Conservation (phyloP, 2,113 vertebrate species). For the Grammomys surdaster region DNA sequence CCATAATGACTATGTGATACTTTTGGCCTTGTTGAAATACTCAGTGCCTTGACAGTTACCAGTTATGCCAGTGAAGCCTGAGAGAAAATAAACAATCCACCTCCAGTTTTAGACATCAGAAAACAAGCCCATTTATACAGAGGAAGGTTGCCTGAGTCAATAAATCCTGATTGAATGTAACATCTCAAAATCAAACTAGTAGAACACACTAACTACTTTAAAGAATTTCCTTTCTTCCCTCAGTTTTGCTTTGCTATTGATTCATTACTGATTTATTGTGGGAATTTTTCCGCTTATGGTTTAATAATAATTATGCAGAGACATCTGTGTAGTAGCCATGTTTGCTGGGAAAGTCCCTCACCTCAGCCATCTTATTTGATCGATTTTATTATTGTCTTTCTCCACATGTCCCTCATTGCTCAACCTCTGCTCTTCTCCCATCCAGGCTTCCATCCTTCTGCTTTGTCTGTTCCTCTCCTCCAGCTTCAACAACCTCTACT, state of each 20-base stretch:
- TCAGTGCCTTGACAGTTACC: not conserved
- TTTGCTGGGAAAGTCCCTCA: no score
- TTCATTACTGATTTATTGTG: not conserved
- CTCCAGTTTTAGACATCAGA: not conserved
- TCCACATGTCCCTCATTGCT: no score
- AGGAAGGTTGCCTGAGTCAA: not conserved
- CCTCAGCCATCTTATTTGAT: no score
- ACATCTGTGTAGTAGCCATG: no score
- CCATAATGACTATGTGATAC: not conserved
- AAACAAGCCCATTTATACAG: not conserved
- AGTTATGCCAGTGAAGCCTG: not conserved
- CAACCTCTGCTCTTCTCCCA: no score
- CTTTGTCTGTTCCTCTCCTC: no score
- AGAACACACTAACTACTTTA: not conserved
- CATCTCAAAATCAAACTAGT: not conserved
- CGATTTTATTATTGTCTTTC: no score
- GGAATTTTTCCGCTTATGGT: no score
- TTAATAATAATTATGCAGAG: no score
- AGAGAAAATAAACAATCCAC: not conserved
- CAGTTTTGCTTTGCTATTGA: not conserved
- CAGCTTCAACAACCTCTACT: no score
- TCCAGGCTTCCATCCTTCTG: no score
- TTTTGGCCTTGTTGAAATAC: not conserved
- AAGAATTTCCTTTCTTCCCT: not conserved
- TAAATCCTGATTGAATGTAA: constrained; percentile 19